phyloP scores from a whole-genome alignment of 2,797 vertebrate species.

The Trachurus trachurus region DNA sequence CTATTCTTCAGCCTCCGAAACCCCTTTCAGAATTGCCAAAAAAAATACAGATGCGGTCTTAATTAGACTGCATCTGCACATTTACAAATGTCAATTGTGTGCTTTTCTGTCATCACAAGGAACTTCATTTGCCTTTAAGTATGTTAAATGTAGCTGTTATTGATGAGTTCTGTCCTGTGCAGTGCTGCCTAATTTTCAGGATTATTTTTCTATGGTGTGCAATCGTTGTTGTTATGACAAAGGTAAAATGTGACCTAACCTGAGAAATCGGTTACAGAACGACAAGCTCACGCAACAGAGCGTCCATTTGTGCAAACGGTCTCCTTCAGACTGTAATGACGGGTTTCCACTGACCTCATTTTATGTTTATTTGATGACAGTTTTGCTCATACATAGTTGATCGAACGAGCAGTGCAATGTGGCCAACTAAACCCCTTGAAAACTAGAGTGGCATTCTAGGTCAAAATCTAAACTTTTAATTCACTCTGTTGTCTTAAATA shows the following conservation, averaged over 20 bases:
- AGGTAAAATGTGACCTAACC: constrained; percentile 60
- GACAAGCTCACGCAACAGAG: constrained; percentile 5
- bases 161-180: constrained; percentile 35
- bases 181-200: constrained; percentile 48
- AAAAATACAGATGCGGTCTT: constrained; percentile 40
- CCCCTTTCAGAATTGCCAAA: constrained; percentile 39
- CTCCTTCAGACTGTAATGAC: constrained; percentile 13
- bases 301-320: not conserved
- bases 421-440: constrained; percentile 1
- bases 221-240: constrained; percentile 61
- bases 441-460: constrained; percentile 14
- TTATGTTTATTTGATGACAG: constrained; percentile 26
- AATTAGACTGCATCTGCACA: constrained; percentile 22
- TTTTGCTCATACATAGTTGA: constrained; percentile 27
- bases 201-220: constrained; percentile 56
- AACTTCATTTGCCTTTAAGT: constrained; percentile 46
- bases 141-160: constrained; percentile 45
- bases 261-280: constrained; percentile 15
- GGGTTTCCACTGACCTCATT: constrained; percentile 21
- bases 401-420: constrained; percentile 22
- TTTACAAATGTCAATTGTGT: constrained; percentile 29
- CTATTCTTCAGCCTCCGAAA: constrained; percentile 8
- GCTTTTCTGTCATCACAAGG: constrained; percentile 20
- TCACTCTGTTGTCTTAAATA: constrained; percentile 17
- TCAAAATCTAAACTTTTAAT: constrained; percentile 27